phyloP scores from a whole-genome alignment of 2,888 invertebrate species.

The Pterostichus niger region DNA sequence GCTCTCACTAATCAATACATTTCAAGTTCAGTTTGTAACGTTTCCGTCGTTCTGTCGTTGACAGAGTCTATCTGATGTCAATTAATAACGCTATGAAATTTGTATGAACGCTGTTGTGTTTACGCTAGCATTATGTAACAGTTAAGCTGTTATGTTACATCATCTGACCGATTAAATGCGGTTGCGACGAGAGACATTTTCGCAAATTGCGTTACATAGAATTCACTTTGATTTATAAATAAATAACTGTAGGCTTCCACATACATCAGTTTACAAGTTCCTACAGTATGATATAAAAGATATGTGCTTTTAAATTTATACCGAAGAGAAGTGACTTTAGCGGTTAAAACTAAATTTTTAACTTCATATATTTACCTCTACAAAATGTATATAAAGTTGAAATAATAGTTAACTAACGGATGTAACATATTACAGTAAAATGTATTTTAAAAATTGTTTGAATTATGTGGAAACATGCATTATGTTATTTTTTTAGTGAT shows the following conservation, averaged over 20 bases:
- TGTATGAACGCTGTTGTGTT: not conserved
- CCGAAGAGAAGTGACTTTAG: too few relatives aligned
- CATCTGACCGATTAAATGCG: conserved; percentile 17
- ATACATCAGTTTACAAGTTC: not conserved
- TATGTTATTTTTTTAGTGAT: too few relatives aligned
- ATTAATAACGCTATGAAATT: conserved; percentile 52
- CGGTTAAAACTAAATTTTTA: too few relatives aligned
- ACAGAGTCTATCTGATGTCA: conserved; percentile 45
- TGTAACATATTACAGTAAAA: too few relatives aligned
- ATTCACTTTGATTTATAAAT: conserved; percentile 15
- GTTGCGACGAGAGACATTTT: conserved; percentile 3
- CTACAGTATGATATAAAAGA: not conserved
- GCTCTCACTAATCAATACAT: conserved; percentile 32
- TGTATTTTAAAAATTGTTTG: too few relatives aligned
- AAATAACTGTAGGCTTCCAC: conserved; percentile 2
- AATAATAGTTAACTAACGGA: too few relatives aligned
- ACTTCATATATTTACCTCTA: too few relatives aligned
- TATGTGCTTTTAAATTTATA: too few relatives aligned
- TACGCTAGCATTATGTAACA: not conserved
- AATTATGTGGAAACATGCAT: too few relatives aligned
- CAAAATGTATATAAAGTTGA: too few relatives aligned
- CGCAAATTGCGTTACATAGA: not conserved
- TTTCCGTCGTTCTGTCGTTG: conserved; percentile 33
- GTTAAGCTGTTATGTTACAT: conserved; percentile 1
- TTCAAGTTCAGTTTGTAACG: conserved; percentile 34